Percentiles rank a stretch among this genome's conserved stretches.
These are phyloP conservation scores for Drosophila malerkotliana DNA, from an alignment of 1,140 invertebrate species.

Conservation along the genomic window DNA sequence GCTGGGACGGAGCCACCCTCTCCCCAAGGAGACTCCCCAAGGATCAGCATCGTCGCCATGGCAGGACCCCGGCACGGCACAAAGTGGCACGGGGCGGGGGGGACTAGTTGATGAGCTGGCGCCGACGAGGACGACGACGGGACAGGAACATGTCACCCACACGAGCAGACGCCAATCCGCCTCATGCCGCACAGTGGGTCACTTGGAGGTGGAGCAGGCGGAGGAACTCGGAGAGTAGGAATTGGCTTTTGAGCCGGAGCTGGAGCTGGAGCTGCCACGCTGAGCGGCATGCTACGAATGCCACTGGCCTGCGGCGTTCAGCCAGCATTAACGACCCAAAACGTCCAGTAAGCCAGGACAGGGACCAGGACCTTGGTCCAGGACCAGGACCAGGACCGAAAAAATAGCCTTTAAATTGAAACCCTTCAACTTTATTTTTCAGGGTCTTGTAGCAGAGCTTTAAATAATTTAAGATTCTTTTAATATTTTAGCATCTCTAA, in stretches of 20 bases:
- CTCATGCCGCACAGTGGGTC: conserved; percentile 40
- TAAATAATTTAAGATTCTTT: too few relatives aligned
- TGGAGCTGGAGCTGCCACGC: background rate
- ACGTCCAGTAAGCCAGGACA: conserved; percentile 39
- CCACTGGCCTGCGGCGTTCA: conserved; percentile 52
- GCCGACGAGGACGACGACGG: conserved; percentile 42
- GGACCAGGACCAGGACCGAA: background rate
- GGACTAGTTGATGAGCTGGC: conserved; percentile 73
- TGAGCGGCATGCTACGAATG: background rate
- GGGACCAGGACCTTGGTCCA: conserved; percentile 4
- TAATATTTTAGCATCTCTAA: too few relatives aligned
- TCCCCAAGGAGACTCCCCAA: conserved; percentile 56
- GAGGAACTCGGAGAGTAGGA: background rate
- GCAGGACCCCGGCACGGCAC: conserved; percentile 12
- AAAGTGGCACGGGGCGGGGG: background rate
- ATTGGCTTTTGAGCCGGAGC: background rate
- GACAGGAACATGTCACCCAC: conserved; percentile 66
- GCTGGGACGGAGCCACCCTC: conserved; percentile 29
- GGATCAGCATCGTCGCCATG: conserved; percentile 70
- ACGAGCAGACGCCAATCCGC: conserved; percentile 45
- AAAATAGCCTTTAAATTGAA: background rate
- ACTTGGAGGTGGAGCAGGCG: conserved; percentile 10
- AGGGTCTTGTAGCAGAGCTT: background rate
- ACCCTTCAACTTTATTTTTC: background rate
- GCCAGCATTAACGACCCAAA: conserved; percentile 67